Base-by-base conservation (phyloP, 2,797 vertebrate species). In the Sebastes matsubarae region DNA sequence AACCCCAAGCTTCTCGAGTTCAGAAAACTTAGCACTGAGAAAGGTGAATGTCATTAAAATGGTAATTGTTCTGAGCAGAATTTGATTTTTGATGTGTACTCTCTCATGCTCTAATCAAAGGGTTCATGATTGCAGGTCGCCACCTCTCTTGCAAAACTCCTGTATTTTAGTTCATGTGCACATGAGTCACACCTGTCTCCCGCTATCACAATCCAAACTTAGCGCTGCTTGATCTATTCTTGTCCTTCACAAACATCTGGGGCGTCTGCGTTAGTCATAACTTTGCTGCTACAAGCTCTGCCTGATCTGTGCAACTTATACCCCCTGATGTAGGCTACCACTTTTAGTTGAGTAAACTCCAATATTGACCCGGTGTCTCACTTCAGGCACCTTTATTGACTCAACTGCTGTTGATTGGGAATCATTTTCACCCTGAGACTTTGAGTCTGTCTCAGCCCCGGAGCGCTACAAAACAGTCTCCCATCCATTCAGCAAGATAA, bases 331-430 rank as follows among this genome's bases (percentile, higher is more conserved):
- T 25, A 46, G 42, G 6, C 42, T 46, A 24, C 8, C 18, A 36
- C 46, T 46, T 68, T 59, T 61, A 57, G 22, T 64, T 60, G 38
- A 72, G 34, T 34, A 36, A 79, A 82, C 58, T 34, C n/a, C 6
- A 57, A 25, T 70, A 75, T 64, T 77, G 78, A 72, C 58, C 29
- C 0, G 6, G 20, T 60, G 71, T 84, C 68, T 55, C 36, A 68
- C 57, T 58, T 77, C 52, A 77, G 80, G 61, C 67, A 52, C n/a
- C 7, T 75, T 66, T 79, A 88, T 81, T 68, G 84, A 87, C 59
- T 77, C 20, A 11, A 22, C 50, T 24, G 58, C 58, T 72, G 46
- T 81, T 80, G 61, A 77, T 70, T 59, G 29, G 65, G 29, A 59
- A 68, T 79, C 14, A 2, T 42, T 77, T 73, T 27, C 58, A 68